These are phyloP conservation scores for Muscicapa striata DNA, from an alignment of 2,797 vertebrate genomes.

Conservation along the genomic window DNA sequence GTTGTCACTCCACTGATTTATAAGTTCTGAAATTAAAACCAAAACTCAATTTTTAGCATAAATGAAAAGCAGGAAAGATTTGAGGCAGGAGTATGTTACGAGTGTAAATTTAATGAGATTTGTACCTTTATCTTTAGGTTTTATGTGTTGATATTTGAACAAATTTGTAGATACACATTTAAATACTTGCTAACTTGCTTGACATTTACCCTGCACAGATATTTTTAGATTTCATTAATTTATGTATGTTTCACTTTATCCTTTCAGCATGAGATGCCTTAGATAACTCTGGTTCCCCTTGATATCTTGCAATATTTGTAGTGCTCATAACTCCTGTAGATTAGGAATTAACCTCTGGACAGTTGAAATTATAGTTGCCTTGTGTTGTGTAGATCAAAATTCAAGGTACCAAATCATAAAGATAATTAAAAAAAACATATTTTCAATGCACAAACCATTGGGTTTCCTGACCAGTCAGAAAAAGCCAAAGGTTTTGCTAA, in stretches of 20 bases:
- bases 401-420: neutral
- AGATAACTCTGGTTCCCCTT: neutral
- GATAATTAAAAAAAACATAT: neutral
- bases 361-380: neutral
- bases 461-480: neutral
- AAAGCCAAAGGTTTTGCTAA: constrained; percentile 45
- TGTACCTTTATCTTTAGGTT: neutral
- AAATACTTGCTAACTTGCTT: neutral
- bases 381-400: neutral
- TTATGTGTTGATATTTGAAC: neutral
- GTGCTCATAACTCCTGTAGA: neutral
- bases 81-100: neutral
- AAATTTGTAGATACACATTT: neutral
- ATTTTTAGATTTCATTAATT: neutral
- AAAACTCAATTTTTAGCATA: neutral
- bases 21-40: neutral
- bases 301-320: neutral
- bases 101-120: neutral
- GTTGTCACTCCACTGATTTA: neutral
- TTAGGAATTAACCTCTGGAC: neutral
- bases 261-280: neutral
- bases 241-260: neutral
- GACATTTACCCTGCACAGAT: neutral
- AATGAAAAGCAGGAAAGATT: neutral
- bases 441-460: neutral